phyloP scores from a whole-genome alignment of 2,888 invertebrate genomes.

The Calameuta idolon region DNA sequence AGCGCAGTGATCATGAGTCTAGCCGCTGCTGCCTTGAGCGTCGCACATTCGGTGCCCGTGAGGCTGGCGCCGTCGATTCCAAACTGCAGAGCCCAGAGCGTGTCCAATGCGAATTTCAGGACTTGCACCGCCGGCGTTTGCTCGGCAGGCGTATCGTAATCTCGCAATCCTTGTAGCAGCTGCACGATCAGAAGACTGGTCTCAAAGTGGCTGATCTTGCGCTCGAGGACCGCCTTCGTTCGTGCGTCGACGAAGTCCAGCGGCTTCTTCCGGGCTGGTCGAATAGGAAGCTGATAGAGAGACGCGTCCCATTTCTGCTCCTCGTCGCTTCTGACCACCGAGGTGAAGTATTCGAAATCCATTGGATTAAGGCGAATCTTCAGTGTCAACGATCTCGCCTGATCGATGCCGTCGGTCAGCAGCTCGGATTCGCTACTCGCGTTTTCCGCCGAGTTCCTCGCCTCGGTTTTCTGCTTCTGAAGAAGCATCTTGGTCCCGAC shows the following conservation, averaged over 20 bases:
- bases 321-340: conserved; percentile 68
- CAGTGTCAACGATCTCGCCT: conserved; percentile 70
- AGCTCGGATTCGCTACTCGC: conserved; percentile 61
- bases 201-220: conserved; percentile 70
- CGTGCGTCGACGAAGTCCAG: conserved; percentile 71
- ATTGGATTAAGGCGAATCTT: conserved; percentile 72
- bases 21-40: conserved; percentile 71
- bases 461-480: conserved; percentile 26
- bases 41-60: conserved; percentile 65
- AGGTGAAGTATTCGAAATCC: conserved; percentile 75
- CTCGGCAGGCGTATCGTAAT: conserved; percentile 69
- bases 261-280: conserved; percentile 67
- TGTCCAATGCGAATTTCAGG: conserved; percentile 73
- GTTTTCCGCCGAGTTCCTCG: conserved; percentile 24
- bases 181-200: conserved; percentile 72
- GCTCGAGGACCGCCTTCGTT: conserved; percentile 69
- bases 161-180: conserved; percentile 70
- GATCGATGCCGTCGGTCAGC: conserved; percentile 66
- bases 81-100: conserved; percentile 73
- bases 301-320: conserved; percentile 65
- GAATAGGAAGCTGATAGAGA: conserved; percentile 64
- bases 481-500: conserved; percentile 12
- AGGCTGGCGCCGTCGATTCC: conserved; percentile 67
- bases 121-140: conserved; percentile 73
- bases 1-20: conserved; percentile 72